A percentile compares a stretch with the other conserved stretches of the same genome.
Conservation (phyloP, 2,113 vertebrate genomes). For the Pygoscelis adeliae region DNA sequence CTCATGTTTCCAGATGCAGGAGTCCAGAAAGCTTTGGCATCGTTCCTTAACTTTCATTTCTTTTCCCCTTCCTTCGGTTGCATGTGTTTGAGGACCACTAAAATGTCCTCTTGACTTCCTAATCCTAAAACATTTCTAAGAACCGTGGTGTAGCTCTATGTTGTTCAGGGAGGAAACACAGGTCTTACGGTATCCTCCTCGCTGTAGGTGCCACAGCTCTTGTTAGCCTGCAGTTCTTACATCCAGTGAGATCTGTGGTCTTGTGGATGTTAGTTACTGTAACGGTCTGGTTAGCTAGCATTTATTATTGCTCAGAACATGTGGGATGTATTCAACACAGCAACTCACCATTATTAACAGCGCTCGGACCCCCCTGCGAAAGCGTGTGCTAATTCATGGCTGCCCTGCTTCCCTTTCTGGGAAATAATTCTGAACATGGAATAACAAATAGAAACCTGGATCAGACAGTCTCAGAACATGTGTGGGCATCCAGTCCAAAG, state of each 20-base stretch:
- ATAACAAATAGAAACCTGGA: not conserved
- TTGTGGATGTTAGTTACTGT: not conserved
- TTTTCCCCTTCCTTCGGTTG: not conserved
- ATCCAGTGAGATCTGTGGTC: not conserved
- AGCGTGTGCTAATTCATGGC: not conserved
- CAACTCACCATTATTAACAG: accelerated
- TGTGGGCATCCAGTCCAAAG: not conserved
- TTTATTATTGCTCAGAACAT: not conserved
- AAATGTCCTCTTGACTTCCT: not conserved
- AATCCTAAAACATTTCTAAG: not conserved
- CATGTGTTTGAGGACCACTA: not conserved
- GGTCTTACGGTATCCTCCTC: not conserved
- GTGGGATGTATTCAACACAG: not conserved
- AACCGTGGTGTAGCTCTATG: not conserved
- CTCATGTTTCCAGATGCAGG: not conserved
- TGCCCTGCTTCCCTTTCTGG: not conserved
- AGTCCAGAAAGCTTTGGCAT: not conserved
- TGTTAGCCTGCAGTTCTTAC: not conserved
- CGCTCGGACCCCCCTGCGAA: not conserved
- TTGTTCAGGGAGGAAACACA: not conserved
- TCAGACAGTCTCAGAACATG: not conserved
- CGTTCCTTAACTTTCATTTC: not conserved
- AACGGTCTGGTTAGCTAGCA: not conserved
- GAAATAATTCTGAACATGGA: not conserved
- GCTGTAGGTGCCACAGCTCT: not conserved